Percentiles rank a stretch among this genome's conserved stretches.
These are phyloP conservation scores for Triplophysa dalaica DNA, from an alignment of 2,113 vertebrate species.

Conservation along the genomic window DNA sequence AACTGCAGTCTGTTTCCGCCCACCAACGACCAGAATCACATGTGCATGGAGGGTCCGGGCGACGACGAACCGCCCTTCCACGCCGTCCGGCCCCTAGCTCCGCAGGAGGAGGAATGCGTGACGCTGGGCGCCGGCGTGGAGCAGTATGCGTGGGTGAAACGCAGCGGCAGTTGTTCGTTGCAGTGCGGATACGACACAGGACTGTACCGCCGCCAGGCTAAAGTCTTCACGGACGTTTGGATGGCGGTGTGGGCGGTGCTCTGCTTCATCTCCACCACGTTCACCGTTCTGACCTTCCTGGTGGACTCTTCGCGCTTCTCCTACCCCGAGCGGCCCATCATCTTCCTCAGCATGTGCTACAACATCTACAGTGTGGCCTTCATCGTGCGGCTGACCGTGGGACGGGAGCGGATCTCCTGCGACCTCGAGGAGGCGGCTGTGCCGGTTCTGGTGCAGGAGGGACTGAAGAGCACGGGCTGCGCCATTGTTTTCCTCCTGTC, in stretches of 20 bases:
- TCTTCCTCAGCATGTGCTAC: slow-evolving; percentile 99
- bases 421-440: slow-evolving; percentile 94
- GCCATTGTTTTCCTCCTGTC: slow-evolving; percentile 98
- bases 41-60: slow-evolving; percentile 98
- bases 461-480: slow-evolving; percentile 98
- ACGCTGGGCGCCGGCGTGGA: slow-evolving; percentile 81
- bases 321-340: slow-evolving; percentile 96
- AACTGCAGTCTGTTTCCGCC: slow-evolving; percentile 99
- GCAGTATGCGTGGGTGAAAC: slow-evolving; percentile 94
- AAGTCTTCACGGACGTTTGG: slow-evolving; percentile 98
- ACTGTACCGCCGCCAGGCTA: slow-evolving; percentile 87
- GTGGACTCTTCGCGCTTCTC: slow-evolving; percentile 96
- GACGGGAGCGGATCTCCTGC: slow-evolving; percentile 96
- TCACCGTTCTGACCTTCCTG: slow-evolving; percentile 96
- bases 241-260: slow-evolving; percentile 97
- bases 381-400: slow-evolving; percentile 93
- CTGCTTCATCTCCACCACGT: slow-evolving; percentile 95
- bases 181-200: slow-evolving; percentile 95
- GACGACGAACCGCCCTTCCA: slow-evolving; percentile 88
- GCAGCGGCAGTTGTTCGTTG: slow-evolving; percentile 87
- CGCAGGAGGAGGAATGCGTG: slow-evolving; percentile 91
- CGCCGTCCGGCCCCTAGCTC: slow-evolving; percentile 78
- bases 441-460: slow-evolving; percentile 95
- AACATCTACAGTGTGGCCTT: slow-evolving; percentile 99
- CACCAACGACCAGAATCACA: slow-evolving; percentile 97